These are phyloP conservation scores for Drosophila mettleri DNA, from an alignment of 2,888 invertebrate species.

Conservation along the genomic window DNA sequence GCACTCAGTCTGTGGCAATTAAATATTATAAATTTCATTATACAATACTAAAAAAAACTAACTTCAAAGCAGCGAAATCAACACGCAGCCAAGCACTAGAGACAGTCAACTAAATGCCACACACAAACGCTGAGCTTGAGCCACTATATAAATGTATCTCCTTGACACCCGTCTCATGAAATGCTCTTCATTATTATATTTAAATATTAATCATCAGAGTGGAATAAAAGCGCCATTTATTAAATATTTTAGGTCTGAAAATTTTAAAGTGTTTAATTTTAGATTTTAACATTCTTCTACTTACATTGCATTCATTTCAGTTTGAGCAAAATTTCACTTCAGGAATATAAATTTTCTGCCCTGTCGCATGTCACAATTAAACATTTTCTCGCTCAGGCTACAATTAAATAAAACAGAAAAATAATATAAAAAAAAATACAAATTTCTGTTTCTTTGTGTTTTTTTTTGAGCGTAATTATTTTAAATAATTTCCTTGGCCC, in stretches of 20 bases:
- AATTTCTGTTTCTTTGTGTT: constrained; percentile 34
- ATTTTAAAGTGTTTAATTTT: too few relatives aligned
- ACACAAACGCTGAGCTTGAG: not conserved
- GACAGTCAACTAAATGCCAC: not conserved
- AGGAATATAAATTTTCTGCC: not conserved
- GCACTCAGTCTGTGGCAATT: constrained; percentile 51
- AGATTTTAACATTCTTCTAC: too few relatives aligned
- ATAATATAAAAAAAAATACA: constrained; percentile 1
- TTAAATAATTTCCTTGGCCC: constrained; percentile 70
- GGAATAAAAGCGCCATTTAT: not conserved
- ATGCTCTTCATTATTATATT: not conserved
- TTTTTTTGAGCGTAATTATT: constrained; percentile 72
- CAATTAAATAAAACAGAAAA: constrained; percentile 58
- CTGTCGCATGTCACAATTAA: constrained; percentile 37
- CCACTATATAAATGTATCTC: not conserved
- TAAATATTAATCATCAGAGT: not conserved
- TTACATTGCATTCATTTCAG: too few relatives aligned
- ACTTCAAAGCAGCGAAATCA: constrained; percentile 10
- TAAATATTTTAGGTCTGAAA: not conserved
- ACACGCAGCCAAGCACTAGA: constrained; percentile 29
- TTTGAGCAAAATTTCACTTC: constrained; percentile 3
- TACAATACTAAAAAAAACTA: constrained; percentile 44
- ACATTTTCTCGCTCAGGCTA: constrained; percentile 37
- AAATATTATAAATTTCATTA: constrained; percentile 71
- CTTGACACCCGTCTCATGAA: not conserved